Evolutionary conservation across 2,113 vertebrate genomes (phyloP).

Genomic region (Cepphus grylle): DNA sequence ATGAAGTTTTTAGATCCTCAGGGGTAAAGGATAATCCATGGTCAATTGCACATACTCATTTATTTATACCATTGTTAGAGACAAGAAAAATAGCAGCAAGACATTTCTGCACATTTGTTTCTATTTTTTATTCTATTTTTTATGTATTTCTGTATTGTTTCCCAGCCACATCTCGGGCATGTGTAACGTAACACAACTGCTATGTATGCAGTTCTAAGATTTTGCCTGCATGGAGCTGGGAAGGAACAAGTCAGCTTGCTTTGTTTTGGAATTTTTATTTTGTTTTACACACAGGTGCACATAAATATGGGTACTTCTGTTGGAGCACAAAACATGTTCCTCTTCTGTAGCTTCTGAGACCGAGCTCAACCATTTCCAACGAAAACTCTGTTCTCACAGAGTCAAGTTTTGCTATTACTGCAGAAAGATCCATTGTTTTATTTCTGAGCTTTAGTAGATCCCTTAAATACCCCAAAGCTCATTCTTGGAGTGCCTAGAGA

Average conservation of each 20-base stretch:
- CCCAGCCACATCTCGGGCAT: background rate
- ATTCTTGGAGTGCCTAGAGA: background rate
- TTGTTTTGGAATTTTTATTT: background rate
- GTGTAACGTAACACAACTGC: background rate
- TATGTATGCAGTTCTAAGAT: background rate
- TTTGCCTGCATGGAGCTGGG: background rate
- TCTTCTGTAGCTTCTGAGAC: background rate
- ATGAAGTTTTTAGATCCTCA: background rate
- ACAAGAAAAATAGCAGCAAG: background rate
- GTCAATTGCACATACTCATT: background rate
- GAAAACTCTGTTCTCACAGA: background rate
- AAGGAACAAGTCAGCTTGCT: background rate
- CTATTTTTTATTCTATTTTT: background rate
- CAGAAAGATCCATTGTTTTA: background rate
- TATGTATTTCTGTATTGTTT: background rate
- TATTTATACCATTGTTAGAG: background rate
- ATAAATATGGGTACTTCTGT: background rate
- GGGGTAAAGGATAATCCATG: background rate
- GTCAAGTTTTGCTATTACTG: background rate
- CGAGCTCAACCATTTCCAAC: background rate
- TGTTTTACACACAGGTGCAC: background rate
- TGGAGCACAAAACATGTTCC: background rate
- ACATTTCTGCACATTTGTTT: background rate
- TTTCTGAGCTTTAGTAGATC: background rate
- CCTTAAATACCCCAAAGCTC: background rate